A percentile compares a stretch with the other conserved stretches of the same genome.
These are phyloP conservation scores for Psilopsiagon aurifrons DNA, from an alignment of 2,113 vertebrate species.

Conservation along the genomic window DNA sequence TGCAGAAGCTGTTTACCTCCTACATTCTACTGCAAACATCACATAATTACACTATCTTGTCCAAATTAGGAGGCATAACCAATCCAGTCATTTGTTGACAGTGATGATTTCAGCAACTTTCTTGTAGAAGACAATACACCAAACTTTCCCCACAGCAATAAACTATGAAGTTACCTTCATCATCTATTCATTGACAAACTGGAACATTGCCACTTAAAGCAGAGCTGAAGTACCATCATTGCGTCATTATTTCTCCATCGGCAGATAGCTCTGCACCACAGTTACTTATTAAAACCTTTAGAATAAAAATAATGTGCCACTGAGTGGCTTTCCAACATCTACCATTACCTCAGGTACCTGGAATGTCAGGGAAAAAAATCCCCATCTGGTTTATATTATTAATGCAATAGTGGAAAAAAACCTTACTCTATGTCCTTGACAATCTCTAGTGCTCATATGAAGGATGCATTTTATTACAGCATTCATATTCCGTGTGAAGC, in stretches of 20 bases:
- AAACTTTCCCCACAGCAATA: conserved; percentile 37
- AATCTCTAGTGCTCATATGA: conserved; percentile 80
- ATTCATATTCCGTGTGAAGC: conserved; percentile 68
- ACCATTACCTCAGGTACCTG: conserved; percentile 89
- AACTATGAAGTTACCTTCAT: conserved; percentile 42
- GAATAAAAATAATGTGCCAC: conserved; percentile 75
- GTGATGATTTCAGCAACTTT: conserved; percentile 41
- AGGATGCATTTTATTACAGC: conserved; percentile 80
- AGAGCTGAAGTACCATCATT: conserved; percentile 36
- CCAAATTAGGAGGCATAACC: conserved; percentile 33
- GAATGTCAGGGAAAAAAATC: conserved; percentile 79
- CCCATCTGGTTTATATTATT: conserved; percentile 92
- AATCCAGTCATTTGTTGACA: conserved; percentile 29
- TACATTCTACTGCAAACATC: conserved; percentile 20
- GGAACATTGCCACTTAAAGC: conserved; percentile 61
- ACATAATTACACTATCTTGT: conserved; percentile 23
- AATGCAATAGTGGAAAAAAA: conserved; percentile 54
- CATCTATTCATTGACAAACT: conserved; percentile 50
- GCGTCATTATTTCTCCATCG: not conserved
- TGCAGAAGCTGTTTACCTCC: conserved; percentile 55
- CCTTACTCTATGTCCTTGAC: conserved; percentile 72
- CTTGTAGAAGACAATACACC: conserved; percentile 26
- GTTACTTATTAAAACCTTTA: conserved; percentile 43
- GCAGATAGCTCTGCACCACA: conserved; percentile 19
- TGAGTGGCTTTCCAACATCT: conserved; percentile 64